Evolutionary conservation across 2,888 invertebrate species (phyloP).

Genomic region (Ormyrus rosae): DNA sequence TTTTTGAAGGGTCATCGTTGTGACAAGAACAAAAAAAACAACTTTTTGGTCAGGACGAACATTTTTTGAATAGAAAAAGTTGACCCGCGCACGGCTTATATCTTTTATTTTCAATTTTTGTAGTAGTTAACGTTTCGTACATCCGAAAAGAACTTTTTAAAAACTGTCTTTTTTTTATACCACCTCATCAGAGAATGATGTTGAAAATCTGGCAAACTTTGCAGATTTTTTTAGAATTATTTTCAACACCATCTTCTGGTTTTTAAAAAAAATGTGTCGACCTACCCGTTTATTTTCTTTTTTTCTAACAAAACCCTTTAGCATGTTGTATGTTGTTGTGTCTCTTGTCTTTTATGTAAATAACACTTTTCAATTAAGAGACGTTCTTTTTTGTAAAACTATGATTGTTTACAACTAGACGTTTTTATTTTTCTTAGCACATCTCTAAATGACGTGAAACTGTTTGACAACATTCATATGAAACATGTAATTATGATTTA

Average conservation of each 20-base stretch:
- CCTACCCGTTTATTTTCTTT: not conserved
- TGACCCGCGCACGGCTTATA: conserved; percentile 41
- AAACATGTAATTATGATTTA: not conserved
- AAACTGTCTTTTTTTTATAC: not conserved
- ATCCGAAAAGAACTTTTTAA: not conserved
- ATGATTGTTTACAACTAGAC: conserved; percentile 45
- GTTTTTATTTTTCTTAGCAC: conserved; percentile 43
- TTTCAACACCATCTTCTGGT: conserved; percentile 11
- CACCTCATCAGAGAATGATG: conserved; percentile 1
- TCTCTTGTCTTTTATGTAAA: conserved; percentile 35
- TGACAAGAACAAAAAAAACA: conserved; percentile 18
- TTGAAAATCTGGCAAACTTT: not conserved
- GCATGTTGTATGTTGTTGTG: conserved; percentile 30
- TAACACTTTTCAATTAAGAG: conserved; percentile 47
- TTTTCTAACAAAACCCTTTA: conserved; percentile 40
- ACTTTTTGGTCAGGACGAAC: conserved; percentile 12
- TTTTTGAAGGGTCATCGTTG: conserved; percentile 25
- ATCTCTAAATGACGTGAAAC: conserved; percentile 1
- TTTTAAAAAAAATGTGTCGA: conserved; percentile 8
- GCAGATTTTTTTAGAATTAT: not conserved
- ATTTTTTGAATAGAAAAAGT: conserved; percentile 4
- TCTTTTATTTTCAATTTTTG: conserved; percentile 33
- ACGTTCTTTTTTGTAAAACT: conserved; percentile 40
- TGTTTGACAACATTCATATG: conserved; percentile 28
- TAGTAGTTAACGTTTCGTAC: conserved; percentile 7